These are phyloP conservation scores for Psittacus erithacus DNA, from an alignment of 2,113 vertebrate genomes.

Conservation along the genomic window DNA sequence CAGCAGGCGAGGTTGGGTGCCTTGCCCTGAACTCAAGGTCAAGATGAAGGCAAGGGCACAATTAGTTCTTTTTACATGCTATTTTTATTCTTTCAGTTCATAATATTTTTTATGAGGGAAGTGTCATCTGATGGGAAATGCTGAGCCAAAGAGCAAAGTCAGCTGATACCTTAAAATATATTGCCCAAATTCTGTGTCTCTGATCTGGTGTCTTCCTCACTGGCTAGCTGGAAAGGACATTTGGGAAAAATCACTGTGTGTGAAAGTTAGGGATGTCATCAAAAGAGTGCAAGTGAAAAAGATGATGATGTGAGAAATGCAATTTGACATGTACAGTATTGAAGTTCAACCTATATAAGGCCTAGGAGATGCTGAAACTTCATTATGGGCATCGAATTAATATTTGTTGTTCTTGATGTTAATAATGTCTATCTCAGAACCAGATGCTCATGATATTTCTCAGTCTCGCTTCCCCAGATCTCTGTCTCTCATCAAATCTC, in stretches of 20 bases:
- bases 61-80: neutral
- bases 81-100: neutral
- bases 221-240: neutral
- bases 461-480: neutral
- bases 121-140: neutral
- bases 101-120: neutral
- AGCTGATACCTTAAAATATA: neutral
- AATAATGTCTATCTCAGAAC: neutral
- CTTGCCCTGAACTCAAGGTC: neutral
- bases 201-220: neutral
- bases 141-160: neutral
- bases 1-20: neutral
- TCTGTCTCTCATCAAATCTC: slow-evolving; percentile 6
- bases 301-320: neutral
- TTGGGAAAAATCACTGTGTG: neutral
- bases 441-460: neutral
- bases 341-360: neutral
- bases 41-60: neutral
- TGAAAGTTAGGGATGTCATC: neutral
- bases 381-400: neutral
- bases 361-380: neutral
- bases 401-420: slow-evolving; percentile 23
- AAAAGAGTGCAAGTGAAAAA: neutral
- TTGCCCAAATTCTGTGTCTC: neutral
- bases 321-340: neutral